These are phyloP conservation scores for Bicyclus anynana DNA, from an alignment of 1,140 invertebrate species.

Conservation along the genomic window DNA sequence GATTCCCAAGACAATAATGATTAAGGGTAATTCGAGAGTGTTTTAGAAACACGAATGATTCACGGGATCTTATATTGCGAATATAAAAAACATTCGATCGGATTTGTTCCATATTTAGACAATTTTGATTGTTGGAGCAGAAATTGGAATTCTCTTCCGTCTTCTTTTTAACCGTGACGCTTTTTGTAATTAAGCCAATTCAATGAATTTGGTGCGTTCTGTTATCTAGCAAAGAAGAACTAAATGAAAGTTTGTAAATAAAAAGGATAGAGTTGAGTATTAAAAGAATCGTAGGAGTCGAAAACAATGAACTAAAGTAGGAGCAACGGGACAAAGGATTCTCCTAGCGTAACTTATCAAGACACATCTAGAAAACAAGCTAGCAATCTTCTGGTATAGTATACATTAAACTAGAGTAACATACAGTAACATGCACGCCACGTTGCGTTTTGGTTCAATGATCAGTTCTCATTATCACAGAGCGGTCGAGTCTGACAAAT, in stretches of 20 bases:
- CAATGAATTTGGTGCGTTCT: slow-evolving; percentile 27
- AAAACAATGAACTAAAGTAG: slow-evolving; percentile 45
- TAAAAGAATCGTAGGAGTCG: slow-evolving; percentile 37
- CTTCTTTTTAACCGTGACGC: slow-evolving; percentile 33
- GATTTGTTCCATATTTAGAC: slow-evolving; percentile 30
- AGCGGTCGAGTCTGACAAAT: slow-evolving; percentile 36
- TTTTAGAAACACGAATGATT: slow-evolving; percentile 70
- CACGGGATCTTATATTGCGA: slow-evolving; percentile 50
- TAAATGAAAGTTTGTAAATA: slow-evolving; percentile 34
- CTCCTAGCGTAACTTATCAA: slow-evolving; percentile 61
- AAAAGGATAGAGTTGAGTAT: slow-evolving; percentile 25
- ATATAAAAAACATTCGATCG: slow-evolving; percentile 37
- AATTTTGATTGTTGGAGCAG: slow-evolving; percentile 31
- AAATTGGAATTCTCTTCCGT: slow-evolving; percentile 10
- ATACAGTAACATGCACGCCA: slow-evolving; percentile 73
- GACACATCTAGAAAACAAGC: slow-evolving; percentile 74
- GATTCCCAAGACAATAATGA: slow-evolving; percentile 65
- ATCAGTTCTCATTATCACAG: slow-evolving; percentile 50
- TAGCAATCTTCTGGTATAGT: slow-evolving; percentile 61
- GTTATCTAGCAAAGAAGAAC: slow-evolving; percentile 27
- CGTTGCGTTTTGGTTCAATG: slow-evolving; percentile 75
- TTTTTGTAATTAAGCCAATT: slow-evolving; percentile 55
- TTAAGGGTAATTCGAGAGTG: slow-evolving; percentile 61
- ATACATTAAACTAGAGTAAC: slow-evolving; percentile 69
- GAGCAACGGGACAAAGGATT: slow-evolving; percentile 59